Evolutionary conservation across 2,888 invertebrate genomes (phyloP).

Genomic region (Chrysolina americana): DNA sequence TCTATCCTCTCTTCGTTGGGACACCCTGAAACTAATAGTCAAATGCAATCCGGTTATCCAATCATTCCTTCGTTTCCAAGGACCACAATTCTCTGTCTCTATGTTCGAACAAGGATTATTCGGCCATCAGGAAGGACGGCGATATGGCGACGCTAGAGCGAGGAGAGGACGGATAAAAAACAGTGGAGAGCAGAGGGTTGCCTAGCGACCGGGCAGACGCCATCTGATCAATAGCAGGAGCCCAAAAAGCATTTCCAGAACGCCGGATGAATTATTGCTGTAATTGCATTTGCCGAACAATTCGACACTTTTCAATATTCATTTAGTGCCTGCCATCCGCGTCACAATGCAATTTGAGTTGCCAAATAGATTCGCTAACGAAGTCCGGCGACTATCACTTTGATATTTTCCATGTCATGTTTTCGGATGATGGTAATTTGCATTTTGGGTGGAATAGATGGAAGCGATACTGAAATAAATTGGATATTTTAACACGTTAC

Average conservation of each 20-base stretch:
- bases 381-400: conserved; percentile 7
- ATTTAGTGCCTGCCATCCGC: conserved; percentile 9
- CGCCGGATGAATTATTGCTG: conserved; percentile 15
- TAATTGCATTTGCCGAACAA: conserved; percentile 13
- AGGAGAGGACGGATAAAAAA: conserved; percentile 44
- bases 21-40: too few relatives aligned
- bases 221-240: conserved; percentile 64
- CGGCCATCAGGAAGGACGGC: conserved; percentile 17
- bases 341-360: conserved; percentile 9
- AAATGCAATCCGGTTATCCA: not conserved
- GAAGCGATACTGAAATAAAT: not conserved
- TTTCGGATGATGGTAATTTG: not conserved
- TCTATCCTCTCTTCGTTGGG: too few relatives aligned
- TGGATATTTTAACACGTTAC: not conserved
- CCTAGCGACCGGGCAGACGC: conserved; percentile 65
- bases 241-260: conserved; percentile 9
- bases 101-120: conserved; percentile 14
- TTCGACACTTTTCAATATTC: conserved; percentile 21
- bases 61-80: not conserved
- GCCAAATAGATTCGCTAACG: conserved; percentile 14
- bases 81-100: conserved; percentile 10
- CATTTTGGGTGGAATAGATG: not conserved
- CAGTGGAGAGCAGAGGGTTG: conserved; percentile 55
- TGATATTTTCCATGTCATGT: conserved; percentile 4
- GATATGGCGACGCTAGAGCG: conserved; percentile 26